Percentiles rank a stretch among this genome's conserved stretches.
These are phyloP conservation scores for Australoheros scitulus DNA, from an alignment of 2,113 vertebrate species.

Conservation along the genomic window DNA sequence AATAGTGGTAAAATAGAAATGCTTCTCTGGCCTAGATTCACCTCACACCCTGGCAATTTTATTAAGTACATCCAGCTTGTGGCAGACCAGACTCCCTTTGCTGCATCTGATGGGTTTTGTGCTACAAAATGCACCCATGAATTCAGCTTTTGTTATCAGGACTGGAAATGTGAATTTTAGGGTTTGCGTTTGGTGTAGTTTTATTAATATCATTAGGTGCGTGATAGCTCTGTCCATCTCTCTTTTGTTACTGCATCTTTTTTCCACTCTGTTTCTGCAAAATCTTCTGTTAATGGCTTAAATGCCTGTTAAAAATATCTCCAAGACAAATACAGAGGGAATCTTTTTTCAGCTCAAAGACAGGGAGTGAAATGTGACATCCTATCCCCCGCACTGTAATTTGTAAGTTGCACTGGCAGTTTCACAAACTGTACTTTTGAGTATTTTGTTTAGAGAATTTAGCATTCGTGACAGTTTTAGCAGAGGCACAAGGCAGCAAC, in stretches of 20 bases:
- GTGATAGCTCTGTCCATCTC: background rate
- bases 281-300: conserved; percentile 34
- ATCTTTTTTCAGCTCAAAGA: conserved; percentile 32
- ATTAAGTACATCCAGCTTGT: conserved; percentile 50
- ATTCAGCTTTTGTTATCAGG: conserved; percentile 15
- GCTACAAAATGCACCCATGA: conserved; percentile 27
- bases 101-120: conserved; percentile 50
- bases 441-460: conserved; percentile 1
- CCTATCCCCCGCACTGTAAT: conserved; percentile 51
- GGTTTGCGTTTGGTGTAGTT: background rate
- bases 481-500: background rate
- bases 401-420: conserved; percentile 54
- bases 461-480: background rate
- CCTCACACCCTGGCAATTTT: conserved; percentile 53
- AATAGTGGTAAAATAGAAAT: conserved; percentile 57
- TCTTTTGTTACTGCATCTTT: background rate
- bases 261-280: conserved; percentile 2
- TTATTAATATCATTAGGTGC: background rate
- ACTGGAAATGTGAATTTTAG: conserved; percentile 4
- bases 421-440: conserved; percentile 29
- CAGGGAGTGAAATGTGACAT: conserved; percentile 60
- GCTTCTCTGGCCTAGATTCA: conserved; percentile 60
- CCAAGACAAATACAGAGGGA: conserved; percentile 42
- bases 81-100: conserved; percentile 45
- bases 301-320: conserved; percentile 34